Base-by-base conservation (phyloP, 2,888 invertebrate species). In the Oxyteleia sp. region DNA sequence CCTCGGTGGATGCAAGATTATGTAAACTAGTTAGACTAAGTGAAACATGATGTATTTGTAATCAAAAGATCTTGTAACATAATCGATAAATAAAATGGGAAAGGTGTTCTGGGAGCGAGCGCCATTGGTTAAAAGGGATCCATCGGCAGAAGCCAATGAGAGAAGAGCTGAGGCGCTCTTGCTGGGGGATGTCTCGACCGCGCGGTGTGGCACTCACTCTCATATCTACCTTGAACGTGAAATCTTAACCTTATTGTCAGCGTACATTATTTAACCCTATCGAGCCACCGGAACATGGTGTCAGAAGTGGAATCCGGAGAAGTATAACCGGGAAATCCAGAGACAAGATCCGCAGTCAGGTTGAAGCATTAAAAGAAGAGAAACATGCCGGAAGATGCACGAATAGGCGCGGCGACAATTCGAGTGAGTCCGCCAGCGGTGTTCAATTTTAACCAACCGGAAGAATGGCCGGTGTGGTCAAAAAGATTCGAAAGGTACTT, bases 401-500 rank as follows among this genome's bases (percentile, higher is more conserved):
- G n/a, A n/a, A n/a, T n/a, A n/a, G n/a, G n/a, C n/a, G 26, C 32
- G 32, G 32, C 32, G 32, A 4, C 32, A 10, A 32, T 32, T 8
- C 32, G 32, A 32, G 38, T 38, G 38, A 38, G n/a, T 38, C n/a
- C 35, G 8, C 26, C 45, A 5, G 16, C 35, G 0, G 23, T 45
- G 2, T 87, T 87, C 11, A 51, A 88, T 88, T 61, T 43, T 18
- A 16, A 11, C 38, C 0, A 47, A n/a, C 38, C 84, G 75, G 49
- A 45, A 35, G 3, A 20, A 7, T 85, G 84, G 82, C n/a, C 10
- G 0, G 18, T 26, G 2, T 85, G 84, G 84, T 32, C 53, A 8
- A 85, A 80, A 35, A 23, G 85, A 10, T 87, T 84, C 29, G 71
- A 76, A 1, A 20, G 84, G n/a, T 85, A 80, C 16, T 15, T 86